Percentiles rank a stretch among this genome's conserved stretches.
Conservation (phyloP, 2,888 invertebrate species). For the Adineta ricciae region DNA sequence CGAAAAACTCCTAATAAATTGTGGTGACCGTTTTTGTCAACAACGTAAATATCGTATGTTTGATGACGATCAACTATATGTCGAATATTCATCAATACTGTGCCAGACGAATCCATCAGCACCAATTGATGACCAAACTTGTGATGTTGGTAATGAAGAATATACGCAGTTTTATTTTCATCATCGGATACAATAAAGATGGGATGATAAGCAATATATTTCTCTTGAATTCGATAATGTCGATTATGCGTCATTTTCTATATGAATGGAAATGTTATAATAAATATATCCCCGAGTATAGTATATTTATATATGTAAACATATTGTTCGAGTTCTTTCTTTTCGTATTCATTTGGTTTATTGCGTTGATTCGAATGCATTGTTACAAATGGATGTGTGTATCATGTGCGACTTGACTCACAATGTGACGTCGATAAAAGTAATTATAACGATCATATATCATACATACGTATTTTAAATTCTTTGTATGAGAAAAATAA, state of each 20-base stretch:
- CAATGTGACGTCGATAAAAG: no score
- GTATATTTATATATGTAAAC: no score
- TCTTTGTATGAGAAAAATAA: no score
- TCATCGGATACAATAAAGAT: neutral
- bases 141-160: neutral
- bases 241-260: neutral
- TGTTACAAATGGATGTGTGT: no score
- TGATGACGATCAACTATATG: neutral
- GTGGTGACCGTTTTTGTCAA: neutral
- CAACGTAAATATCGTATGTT: neutral
- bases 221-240: neutral
- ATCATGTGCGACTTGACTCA: no score
- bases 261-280: no score
- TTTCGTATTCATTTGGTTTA: no score
- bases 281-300: no score
- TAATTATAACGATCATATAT: no score
- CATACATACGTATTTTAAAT: no score
- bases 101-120: neutral
- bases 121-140: neutral
- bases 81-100: neutral
- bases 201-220: neutral
- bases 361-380: no score
- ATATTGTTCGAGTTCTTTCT: no score
- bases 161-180: neutral
- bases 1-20: neutral